phyloP scores from a whole-genome alignment of 2,888 invertebrate species.

The Oxystoma pomonae region DNA sequence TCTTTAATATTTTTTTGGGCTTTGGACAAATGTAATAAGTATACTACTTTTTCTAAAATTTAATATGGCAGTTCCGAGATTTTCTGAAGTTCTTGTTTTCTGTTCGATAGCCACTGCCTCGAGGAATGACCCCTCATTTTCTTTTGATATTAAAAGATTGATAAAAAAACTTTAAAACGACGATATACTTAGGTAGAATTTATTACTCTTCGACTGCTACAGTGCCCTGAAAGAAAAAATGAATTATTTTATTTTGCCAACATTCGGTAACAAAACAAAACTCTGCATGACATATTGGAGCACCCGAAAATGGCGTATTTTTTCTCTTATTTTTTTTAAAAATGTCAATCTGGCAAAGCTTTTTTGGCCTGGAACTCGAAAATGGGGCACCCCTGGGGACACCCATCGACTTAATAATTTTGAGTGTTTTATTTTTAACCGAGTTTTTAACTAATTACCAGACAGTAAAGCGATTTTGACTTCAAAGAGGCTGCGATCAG shows the following conservation, averaged over 20 bases:
- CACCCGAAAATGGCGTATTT: no score
- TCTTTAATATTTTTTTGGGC: constrained; percentile 27
- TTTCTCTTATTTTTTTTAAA: no score
- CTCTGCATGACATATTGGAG: no score
- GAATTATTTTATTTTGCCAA: no score
- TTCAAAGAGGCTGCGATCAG: no score
- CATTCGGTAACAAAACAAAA: not conserved
- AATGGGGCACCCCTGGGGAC: no score
- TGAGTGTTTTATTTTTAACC: no score
- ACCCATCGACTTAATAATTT: no score
- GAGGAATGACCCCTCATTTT: not conserved
- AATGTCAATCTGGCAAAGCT: no score
- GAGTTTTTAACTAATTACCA: no score
- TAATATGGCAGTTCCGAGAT: constrained; percentile 41
- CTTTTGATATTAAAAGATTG: not conserved
- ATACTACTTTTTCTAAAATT: constrained; percentile 23
- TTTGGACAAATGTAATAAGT: constrained; percentile 27
- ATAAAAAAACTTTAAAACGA: not conserved
- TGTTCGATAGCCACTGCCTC: constrained; percentile 36
- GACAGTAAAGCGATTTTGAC: no score
- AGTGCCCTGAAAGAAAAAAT: not conserved
- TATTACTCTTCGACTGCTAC: constrained; percentile 22
- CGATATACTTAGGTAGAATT: not conserved
- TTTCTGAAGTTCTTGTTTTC: constrained; percentile 35
- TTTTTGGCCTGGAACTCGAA: no score